Evolutionary conservation across 23 tunicate species (phyloP), one percentile per base, ranked within the genome.

Genomic region (Diplosoma virens): DNA sequence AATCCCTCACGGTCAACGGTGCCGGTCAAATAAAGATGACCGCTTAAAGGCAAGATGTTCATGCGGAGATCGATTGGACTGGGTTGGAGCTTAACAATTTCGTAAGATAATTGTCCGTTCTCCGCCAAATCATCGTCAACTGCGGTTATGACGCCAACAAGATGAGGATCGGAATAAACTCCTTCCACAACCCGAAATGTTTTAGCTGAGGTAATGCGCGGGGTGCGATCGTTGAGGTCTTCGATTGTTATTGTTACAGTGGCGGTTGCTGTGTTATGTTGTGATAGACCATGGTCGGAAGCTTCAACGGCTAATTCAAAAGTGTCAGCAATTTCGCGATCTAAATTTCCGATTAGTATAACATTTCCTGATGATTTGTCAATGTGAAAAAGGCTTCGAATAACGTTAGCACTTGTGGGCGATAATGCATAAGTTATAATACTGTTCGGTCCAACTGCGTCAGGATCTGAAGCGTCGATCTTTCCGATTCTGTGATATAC

Each of bases 1-100:
- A 55, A 36, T 32, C 58, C 28, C 63, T 89, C 96, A 17, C 96
- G 79, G 54, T 89, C 96, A 9, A 89, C 70, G 30, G 17, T 48
- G n/a, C 96, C 96, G 0, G 79, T 17, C 3, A 89, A 69, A 34
- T 28, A 36, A 18, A 89, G 27, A 29, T 30, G 46, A 14, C 96
- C 96, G 58, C 71, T 66, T 32, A 31, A 45, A 16, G 47, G 20
- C 14, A 72, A 53, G 18, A 76, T 35, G 9, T 69, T 23, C 2
- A 86, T 73, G 16, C 20, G 25, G 7, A 70, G 25, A 5, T 66
- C 71, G 26, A 41, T 25, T 0, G 31, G 18, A 1, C 47, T 27
- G 2, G 88, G 70, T 37, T 33, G 25, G 25, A 41, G 66, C 32
- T 41, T 50, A 0, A 81, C n/a, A 5, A 82, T 6, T 30, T 28